A percentile compares a stretch with the other conserved stretches of the same genome.
These are phyloP conservation scores for Brachionus sp. DNA, from an alignment of 1,140 invertebrate genomes.

Conservation along the genomic window DNA sequence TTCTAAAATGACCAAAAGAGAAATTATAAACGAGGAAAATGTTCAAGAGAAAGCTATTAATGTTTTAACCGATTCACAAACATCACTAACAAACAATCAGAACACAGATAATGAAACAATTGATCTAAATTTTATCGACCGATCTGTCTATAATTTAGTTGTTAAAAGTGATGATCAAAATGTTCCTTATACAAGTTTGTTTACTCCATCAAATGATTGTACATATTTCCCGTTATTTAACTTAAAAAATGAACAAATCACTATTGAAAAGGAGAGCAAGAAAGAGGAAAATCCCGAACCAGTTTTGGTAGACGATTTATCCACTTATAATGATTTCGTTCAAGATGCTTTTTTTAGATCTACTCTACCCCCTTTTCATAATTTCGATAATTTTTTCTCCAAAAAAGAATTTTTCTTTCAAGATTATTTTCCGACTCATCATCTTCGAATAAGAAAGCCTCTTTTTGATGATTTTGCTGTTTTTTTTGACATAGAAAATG, in stretches of 20 bases:
- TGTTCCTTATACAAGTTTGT: background rate
- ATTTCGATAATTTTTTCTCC: background rate
- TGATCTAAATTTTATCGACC: background rate
- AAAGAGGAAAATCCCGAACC: background rate
- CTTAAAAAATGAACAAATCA: background rate
- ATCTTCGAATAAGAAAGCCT: background rate
- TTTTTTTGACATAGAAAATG: background rate
- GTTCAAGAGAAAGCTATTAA: too few species aligned
- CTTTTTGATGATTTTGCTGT: slow-evolving; percentile 9
- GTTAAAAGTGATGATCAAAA: background rate
- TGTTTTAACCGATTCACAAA: too few species aligned
- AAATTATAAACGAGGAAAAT: too few species aligned
- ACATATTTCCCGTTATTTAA: slow-evolving; percentile 8
- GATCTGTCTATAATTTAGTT: background rate
- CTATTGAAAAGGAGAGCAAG: background rate
- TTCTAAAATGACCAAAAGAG: background rate
- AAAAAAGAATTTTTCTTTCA: too few species aligned
- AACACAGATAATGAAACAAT: too few species aligned
- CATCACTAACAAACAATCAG: too few species aligned
- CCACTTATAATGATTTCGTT: background rate
- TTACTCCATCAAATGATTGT: slow-evolving; percentile 5
- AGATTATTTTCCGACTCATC: background rate
- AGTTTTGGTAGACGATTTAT: background rate
- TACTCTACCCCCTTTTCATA: background rate
- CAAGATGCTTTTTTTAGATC: background rate